Evolutionary conservation across 2,888 invertebrate genomes (phyloP), one percentile per base, ranked within the genome.

Genomic region (Drosophila atroscutellata): DNA sequence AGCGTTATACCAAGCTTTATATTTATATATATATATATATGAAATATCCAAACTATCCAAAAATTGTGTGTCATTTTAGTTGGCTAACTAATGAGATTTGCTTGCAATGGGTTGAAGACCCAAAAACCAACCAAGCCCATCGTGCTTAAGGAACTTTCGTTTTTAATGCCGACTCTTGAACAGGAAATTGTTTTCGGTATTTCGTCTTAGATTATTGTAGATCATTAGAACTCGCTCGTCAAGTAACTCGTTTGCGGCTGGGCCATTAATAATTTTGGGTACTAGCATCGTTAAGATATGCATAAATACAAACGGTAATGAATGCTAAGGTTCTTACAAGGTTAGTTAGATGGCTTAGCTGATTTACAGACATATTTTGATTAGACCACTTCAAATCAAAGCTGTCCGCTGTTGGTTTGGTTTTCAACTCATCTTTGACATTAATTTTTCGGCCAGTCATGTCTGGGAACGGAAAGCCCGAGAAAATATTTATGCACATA

Each of bases 141-240:
- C 39, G 37, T n/a, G 63, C 60, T 47, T 34, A 58, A 63, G 77
- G 62, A 73, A 90, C 85, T 85, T 85, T 85, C 85, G 90, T 80
- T 85, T 85, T 85, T 77, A 34, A 63, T 59, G 76, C 69, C 68
- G 70, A 75, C 79, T 81, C 66, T 63, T 65, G 67, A 70, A 70
- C 88, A 87, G 90, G 90, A 83, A 89, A 83, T 89, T 69, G 82
- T 64, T 59, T 69, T 63, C 37, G 67, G 63, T 51, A 62, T 62
- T 50, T 61, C 37, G 28, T 54, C 56, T 59, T 64, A 57, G 69
- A 54, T 63, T 58, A 68, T 56, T 57, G 80, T 36, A 28, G 55
- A 86, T 88, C 83, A 83, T 83, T 88, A 83, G 84, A 84, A 84
- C 86, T 61, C 56, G 65, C 52, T 66, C 52, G 66, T 62, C 49